Conservation (phyloP, 2,797 vertebrate genomes). For the Alcedo quadribrachys region DNA sequence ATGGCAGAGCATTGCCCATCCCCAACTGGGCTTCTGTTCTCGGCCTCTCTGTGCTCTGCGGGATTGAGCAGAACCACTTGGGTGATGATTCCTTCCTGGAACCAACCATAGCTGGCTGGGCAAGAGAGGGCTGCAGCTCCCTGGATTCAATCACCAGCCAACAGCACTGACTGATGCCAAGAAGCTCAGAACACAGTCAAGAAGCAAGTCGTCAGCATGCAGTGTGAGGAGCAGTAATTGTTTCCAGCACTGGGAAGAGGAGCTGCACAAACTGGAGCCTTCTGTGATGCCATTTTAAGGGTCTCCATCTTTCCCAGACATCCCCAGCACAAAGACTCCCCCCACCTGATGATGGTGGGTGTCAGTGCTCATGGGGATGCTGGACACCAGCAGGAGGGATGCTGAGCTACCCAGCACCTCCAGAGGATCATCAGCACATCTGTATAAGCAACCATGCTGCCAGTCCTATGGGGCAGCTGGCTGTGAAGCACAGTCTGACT, state of each 20-base stretch:
- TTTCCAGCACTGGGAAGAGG: neutral
- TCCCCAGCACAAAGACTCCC: neutral
- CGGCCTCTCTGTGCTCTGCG: neutral
- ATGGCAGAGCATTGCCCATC: neutral
- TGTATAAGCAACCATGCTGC: neutral
- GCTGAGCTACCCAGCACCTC: neutral
- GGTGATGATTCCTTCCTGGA: neutral
- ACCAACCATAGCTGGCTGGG: neutral
- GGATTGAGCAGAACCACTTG: neutral
- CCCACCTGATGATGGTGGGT: rapidly evolving
- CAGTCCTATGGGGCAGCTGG: neutral
- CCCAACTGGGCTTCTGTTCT: neutral
- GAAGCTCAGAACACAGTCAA: neutral
- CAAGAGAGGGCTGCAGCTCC: constrained; percentile 6
- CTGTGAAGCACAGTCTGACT: neutral
- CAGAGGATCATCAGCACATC: neutral
- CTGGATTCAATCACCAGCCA: constrained; percentile 5
- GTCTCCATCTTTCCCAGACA: neutral
- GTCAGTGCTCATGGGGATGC: rapidly evolving
- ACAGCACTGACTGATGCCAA: neutral
- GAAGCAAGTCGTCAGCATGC: neutral
- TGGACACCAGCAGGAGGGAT: neutral
- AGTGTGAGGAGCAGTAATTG: neutral
- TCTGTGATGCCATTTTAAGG: neutral
- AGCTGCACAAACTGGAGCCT: neutral